These are phyloP conservation scores for Pseudorectes ferrugineus DNA, from an alignment of 2,113 vertebrate species.

Conservation along the genomic window DNA sequence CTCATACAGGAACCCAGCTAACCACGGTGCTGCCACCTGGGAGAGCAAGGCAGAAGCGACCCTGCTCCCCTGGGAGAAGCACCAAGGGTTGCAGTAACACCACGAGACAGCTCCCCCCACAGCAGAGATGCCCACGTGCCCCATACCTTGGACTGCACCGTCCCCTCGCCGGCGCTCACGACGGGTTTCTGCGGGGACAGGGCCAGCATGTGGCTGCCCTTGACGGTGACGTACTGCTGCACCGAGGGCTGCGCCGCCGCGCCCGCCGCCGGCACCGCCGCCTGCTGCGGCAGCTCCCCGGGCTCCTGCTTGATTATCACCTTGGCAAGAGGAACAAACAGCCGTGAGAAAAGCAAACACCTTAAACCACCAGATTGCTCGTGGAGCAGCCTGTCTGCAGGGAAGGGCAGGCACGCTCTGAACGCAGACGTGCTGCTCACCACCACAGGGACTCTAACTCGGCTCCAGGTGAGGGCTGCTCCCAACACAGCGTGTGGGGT, in stretches of 20 bases:
- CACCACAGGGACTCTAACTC: neutral
- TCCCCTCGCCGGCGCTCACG: conserved; percentile 71
- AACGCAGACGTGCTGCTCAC: neutral
- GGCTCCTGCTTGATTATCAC: conserved; percentile 99
- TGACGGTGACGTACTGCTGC: conserved; percentile 93
- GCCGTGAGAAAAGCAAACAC: neutral
- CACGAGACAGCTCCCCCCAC: neutral
- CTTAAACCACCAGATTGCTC: neutral
- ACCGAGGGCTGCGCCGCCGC: conserved; percentile 80
- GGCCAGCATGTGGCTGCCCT: conserved; percentile 94
- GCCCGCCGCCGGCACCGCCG: conserved; percentile 68
- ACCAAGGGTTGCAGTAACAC: neutral
- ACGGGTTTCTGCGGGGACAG: conserved; percentile 91
- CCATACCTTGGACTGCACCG: conserved; percentile 83
- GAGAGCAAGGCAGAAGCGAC: neutral
- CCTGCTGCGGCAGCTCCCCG: conserved; percentile 78
- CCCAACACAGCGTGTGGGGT: rapidly evolving
- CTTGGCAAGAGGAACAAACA: conserved; percentile 58
- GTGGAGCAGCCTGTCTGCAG: neutral
- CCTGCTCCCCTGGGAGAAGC: neutral
- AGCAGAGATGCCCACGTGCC: neutral
- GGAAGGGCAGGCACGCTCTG: neutral
- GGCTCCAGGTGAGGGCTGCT: neutral
- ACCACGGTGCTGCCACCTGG: neutral
- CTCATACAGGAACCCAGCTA: neutral